Evolutionary conservation across 2,888 invertebrate genomes (phyloP).

Genomic region (Hanleya hanleyi): DNA sequence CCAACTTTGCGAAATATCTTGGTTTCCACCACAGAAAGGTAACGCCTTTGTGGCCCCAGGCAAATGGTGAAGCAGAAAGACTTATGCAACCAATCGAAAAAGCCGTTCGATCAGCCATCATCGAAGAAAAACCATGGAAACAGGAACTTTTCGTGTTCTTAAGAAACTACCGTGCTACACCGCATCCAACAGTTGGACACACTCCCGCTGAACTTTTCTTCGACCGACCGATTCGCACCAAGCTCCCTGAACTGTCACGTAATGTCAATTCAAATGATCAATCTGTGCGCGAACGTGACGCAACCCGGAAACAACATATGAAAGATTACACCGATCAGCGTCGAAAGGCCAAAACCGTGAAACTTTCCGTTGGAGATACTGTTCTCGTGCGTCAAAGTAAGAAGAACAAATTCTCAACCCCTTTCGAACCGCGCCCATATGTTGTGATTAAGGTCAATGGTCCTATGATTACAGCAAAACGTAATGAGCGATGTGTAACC

Average conservation of each 20-base stretch:
- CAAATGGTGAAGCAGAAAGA: too few relatives aligned
- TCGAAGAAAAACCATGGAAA: background rate
- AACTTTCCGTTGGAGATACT: background rate
- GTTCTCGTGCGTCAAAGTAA: background rate
- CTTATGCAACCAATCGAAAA: background rate
- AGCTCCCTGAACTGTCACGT: background rate
- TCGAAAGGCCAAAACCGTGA: background rate
- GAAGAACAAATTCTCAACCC: background rate
- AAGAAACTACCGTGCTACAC: background rate
- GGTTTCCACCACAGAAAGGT: slow-evolving; percentile 20
- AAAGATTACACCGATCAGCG: background rate
- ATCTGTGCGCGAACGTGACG: background rate
- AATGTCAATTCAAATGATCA: background rate
- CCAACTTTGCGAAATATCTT: slow-evolving; percentile 11
- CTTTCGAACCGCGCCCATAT: background rate
- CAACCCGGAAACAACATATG: background rate
- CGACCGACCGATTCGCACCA: background rate
- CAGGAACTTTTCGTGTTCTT: background rate
- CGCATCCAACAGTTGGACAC: background rate
- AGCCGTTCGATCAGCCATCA: background rate
- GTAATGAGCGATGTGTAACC: background rate
- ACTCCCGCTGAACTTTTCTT: background rate
- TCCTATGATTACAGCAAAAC: background rate
- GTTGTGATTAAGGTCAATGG: background rate
- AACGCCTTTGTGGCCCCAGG: background rate